Evolutionary conservation across 2,797 vertebrate genomes (phyloP).

Genomic region (Megaceryle alcyon): DNA sequence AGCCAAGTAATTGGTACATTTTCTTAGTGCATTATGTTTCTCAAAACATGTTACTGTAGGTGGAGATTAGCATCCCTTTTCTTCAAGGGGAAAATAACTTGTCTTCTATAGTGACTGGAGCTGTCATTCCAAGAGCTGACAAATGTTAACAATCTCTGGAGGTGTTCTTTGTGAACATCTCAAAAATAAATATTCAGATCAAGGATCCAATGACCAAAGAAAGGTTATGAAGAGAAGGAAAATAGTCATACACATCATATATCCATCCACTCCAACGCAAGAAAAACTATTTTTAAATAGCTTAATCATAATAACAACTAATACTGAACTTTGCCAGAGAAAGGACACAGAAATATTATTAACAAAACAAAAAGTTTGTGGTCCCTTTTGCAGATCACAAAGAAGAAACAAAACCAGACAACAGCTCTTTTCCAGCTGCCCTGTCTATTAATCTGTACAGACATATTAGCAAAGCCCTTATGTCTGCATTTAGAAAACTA

Average conservation of each 20-base stretch:
- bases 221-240: conserved; percentile 51
- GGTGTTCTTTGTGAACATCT: conserved; percentile 68
- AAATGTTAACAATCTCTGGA: conserved; percentile 80
- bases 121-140: conserved; percentile 79
- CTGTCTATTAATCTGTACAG: neutral
- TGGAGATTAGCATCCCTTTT: conserved; percentile 80
- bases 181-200: conserved; percentile 74
- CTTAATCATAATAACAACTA: neutral
- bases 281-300: conserved; percentile 26
- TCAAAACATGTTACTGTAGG: conserved; percentile 79
- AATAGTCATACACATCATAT: neutral
- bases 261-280: neutral
- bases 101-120: conserved; percentile 79
- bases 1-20: conserved; percentile 78
- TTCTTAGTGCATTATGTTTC: conserved; percentile 78
- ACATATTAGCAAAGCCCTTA: neutral
- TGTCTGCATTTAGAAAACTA: neutral
- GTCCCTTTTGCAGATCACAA: neutral
- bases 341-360: neutral
- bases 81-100: conserved; percentile 80
- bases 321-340: neutral
- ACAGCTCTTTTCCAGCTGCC: neutral
- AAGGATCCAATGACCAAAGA: conserved; percentile 64
- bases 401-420: neutral
- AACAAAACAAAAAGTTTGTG: neutral